Evolutionary conservation across 2,888 invertebrate species (phyloP).

Genomic region (Plagiodera versicolora): DNA sequence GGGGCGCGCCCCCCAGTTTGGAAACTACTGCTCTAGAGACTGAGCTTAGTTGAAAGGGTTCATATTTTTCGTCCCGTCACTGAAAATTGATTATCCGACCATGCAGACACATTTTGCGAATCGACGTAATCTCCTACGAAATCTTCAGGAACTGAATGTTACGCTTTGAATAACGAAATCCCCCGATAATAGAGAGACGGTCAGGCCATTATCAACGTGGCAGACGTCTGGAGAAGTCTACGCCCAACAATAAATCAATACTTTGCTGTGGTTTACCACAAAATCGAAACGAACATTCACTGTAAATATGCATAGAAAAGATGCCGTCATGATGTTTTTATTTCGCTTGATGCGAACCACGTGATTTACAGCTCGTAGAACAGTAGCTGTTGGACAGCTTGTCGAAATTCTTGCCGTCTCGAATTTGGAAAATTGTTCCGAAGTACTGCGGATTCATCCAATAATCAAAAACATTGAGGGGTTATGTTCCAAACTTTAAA

Average conservation of each 20-base stretch:
- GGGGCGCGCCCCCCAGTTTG: no score
- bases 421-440: no score
- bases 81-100: no score
- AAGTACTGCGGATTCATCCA: no score
- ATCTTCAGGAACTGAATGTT: no score
- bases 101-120: no score
- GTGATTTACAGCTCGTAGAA: conserved; percentile 32
- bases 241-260: conserved; percentile 28
- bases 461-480: no score
- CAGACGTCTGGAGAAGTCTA: background rate
- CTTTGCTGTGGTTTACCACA: conserved; percentile 29
- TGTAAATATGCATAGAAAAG: conserved; percentile 29
- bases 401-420: background rate
- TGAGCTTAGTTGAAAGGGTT: no score
- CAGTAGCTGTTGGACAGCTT: conserved; percentile 24
- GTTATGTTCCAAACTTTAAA: no score
- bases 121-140: no score
- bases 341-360: conserved; percentile 20
- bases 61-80: no score
- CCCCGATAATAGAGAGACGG: background rate
- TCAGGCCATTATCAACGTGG: background rate
- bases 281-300: conserved; percentile 33
- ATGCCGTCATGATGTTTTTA: conserved; percentile 33
- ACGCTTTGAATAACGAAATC: background rate
- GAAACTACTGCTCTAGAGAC: no score